Evolutionary conservation across 2,888 invertebrate species (phyloP), one percentile per base, ranked within the genome.

Genomic region (Halocaridina rubra): DNA sequence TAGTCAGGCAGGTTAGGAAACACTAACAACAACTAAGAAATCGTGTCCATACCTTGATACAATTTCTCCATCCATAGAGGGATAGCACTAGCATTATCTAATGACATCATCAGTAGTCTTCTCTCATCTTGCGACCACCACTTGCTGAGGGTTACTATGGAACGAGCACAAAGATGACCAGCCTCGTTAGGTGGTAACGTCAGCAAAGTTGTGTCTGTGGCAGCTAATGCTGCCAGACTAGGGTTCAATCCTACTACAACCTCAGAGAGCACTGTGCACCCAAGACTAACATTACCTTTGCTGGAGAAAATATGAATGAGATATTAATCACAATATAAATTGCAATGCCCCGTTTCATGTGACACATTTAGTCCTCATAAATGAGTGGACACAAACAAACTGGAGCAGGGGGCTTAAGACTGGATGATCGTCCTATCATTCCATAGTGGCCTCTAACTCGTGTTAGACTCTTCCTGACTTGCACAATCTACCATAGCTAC

Each of bases 131-230:
- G 80, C 16, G 75, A 39, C 86, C 86, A 86, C 86, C 86, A 86
- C 57, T 86, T 86, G 71, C 76, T 80, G 16, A 84, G 80, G 29
- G 82, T 84, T 22, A 86, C 61, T 19, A 86, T 71, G 61, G 86
- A 82, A n/a, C 86, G 82, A 10, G 86, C 81, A 81, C 86, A 86
- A 13, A 86, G 74, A 33, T 86, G 86, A 39, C 86, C 86, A 16
- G 86, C 77, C 30, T 86, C 86, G 67, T 86, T 86, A 8, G 81
- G 86, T 7, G 86, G 86, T 19, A 86, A 67, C 5, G 78, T 75
- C 10, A 86, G 81, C 5, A 86, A 78, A n/a, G 78, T 46, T 16
- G 78, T 71, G 27, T 86, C 86, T 33, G 81, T 81, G 39, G 71
- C 61, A 32, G 86, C 86, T 39, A 86, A 57, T 7, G 86, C 67